Base-by-base conservation (phyloP, 64 coral and sea anemone genomes). In the Dendronephthya gigantea region DNA sequence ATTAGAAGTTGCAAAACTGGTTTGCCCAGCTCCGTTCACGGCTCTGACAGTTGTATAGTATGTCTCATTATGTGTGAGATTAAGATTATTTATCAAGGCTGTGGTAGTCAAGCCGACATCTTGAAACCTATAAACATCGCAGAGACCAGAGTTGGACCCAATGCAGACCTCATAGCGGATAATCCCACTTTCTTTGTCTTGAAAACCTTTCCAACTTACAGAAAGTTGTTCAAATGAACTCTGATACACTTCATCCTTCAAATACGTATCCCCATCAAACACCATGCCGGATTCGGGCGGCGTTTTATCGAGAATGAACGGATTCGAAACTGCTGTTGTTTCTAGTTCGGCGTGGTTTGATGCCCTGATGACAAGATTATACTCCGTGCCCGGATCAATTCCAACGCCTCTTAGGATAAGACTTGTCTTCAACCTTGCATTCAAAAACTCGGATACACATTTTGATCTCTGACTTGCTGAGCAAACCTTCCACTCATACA, bases 61-160 rank as follows among this genome's bases (percentile, higher is more conserved):
- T 37, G 91, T 98, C 25, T 89, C 87, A 17, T 91, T 91, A 76
- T 93, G 91, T 35, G 81, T 43, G 23, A 93, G 83, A 48, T 97
- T 81, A 35, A 97, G 68, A 23, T 93, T 89, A 19, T 33, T 12
- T 29, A 79, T 79, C 37, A 29, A 36, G 10, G 72, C 30, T 35
- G 10, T 15, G 15, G 72, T 34, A 5, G 30, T 19, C 32, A 34
- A 28, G 15, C 36, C 72, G 16, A 15, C 3, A 8, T 79, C 22
- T 11, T 37, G 10, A 19, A 36, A 79, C 19, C 36, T 9, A 39
- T 79, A 7, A 35, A 79, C 32, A 79, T 79, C 72, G 28, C 72
- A 79, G 1, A 79, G 37, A 36, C 31, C 32, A 79, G 72, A 29
- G n/a, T 43, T 59, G 0, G 92, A 88, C 79, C 95, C 93, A n/a